phyloP scores from a whole-genome alignment of 2,113 vertebrate species.

The Trematocara marginatum region DNA sequence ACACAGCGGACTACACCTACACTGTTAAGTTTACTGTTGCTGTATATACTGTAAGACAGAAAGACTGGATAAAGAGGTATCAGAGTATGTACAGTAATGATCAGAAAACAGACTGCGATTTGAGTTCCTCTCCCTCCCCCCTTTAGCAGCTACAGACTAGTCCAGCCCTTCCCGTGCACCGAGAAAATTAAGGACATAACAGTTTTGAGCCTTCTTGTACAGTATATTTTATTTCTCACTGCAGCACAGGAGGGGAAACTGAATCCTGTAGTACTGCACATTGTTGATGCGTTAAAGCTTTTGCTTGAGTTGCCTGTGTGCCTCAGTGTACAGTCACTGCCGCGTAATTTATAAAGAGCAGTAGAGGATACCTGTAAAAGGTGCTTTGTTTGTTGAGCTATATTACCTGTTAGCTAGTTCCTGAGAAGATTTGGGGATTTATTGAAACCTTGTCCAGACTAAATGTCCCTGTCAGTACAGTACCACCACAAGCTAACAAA shows the following conservation, averaged over 20 bases:
- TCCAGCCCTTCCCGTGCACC: constrained; percentile 45
- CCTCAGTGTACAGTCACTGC: constrained; percentile 39
- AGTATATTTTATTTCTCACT: constrained; percentile 13
- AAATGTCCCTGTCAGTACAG: constrained; percentile 6
- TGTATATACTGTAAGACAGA: constrained; percentile 59
- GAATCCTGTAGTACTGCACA: neutral
- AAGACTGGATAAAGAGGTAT: constrained; percentile 67
- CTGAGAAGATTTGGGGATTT: constrained; percentile 48
- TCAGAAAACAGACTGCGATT: constrained; percentile 51
- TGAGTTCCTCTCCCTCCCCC: constrained; percentile 1
- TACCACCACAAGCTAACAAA: constrained; percentile 1
- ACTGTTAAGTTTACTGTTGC: constrained; percentile 50
- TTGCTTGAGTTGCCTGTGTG: constrained; percentile 18
- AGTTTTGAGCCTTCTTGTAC: constrained; percentile 68
- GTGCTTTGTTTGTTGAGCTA: constrained; percentile 22
- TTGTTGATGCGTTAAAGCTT: constrained; percentile 12
- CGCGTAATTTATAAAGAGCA: neutral
- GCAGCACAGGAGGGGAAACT: constrained; percentile 33
- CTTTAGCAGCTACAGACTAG: constrained; percentile 61
- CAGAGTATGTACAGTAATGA: constrained; percentile 61
- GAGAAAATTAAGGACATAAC: constrained; percentile 65
- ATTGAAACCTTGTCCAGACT: constrained; percentile 14
- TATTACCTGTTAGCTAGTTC: constrained; percentile 50
- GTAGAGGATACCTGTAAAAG: constrained; percentile 6
- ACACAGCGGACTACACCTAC: constrained; percentile 46